Evolutionary conservation across 2,113 vertebrate genomes (phyloP).

Genomic region (Tupaia chinensis): DNA sequence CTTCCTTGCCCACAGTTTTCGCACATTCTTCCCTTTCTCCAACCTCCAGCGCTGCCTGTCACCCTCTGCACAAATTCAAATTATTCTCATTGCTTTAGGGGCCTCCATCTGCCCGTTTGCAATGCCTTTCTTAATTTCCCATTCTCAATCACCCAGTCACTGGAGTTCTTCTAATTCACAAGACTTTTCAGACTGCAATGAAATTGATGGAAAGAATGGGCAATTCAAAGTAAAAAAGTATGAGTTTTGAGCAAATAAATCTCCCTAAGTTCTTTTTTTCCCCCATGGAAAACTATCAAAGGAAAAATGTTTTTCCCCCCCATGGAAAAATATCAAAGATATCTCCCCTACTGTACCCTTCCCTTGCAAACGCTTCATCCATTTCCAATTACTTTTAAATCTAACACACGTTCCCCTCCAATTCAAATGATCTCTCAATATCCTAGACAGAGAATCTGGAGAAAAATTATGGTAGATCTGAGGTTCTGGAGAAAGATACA

Average conservation of each 20-base stretch:
- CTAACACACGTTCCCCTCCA: background rate
- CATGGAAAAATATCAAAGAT: background rate
- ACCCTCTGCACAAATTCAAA: slow-evolving; percentile 63
- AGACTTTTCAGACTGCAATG: background rate
- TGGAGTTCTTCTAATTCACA: background rate
- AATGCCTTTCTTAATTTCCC: slow-evolving; percentile 26
- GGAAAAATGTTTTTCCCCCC: background rate
- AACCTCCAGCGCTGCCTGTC: background rate
- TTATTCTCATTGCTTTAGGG: slow-evolving; percentile 29
- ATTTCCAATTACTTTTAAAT: slow-evolving; percentile 14
- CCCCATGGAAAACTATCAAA: background rate
- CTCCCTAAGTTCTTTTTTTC: background rate
- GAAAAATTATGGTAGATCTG: background rate
- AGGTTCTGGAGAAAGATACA: background rate
- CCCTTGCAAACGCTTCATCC: background rate
- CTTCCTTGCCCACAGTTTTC: slow-evolving; percentile 26
- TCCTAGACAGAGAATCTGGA: background rate
- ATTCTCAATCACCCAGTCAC: background rate
- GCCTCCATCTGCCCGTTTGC: background rate
- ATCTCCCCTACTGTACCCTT: background rate
- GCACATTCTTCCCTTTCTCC: background rate
- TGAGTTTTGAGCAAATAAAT: slow-evolving; percentile 10
- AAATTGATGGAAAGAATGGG: slow-evolving; percentile 1
- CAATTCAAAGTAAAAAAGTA: background rate
- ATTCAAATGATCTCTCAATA: slow-evolving; percentile 12